Percentiles rank a stretch among this genome's conserved stretches.
Evolutionary conservation across 2,113 vertebrate species (phyloP).

Genomic region (Charina bottae): DNA sequence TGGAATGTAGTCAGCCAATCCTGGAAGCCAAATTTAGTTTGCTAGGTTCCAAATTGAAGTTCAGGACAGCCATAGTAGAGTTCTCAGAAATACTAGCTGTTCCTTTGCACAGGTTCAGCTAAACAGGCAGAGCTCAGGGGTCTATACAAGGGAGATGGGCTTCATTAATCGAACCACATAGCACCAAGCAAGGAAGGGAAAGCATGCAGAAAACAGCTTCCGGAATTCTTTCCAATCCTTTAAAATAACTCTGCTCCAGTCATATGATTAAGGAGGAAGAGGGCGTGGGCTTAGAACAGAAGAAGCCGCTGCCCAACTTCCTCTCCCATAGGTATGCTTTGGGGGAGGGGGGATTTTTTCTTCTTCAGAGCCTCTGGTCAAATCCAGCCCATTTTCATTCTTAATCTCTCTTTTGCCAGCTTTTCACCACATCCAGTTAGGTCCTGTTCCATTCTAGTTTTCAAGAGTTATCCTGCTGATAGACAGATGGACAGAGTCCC

Average conservation of each 20-base stretch:
- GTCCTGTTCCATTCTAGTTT: background rate
- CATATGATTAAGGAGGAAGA: background rate
- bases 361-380: background rate
- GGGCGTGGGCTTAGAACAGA: background rate
- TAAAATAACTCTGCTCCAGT: background rate
- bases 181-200: background rate
- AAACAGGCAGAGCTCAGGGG: background rate
- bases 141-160: background rate
- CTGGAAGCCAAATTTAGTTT: too few species aligned
- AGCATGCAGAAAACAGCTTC: background rate
- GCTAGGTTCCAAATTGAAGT: background rate
- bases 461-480: background rate
- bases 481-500: background rate
- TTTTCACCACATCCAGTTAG: background rate
- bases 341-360: background rate
- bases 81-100: background rate
- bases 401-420: background rate
- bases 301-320: background rate
- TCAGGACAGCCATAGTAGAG: background rate
- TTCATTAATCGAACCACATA: background rate
- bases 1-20: too few species aligned
- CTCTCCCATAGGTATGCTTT: background rate
- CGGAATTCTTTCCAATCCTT: background rate
- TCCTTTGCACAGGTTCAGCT: background rate
- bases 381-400: background rate